Base-by-base conservation (phyloP, 2,797 vertebrate genomes). In the Leptatherina wallacei region DNA sequence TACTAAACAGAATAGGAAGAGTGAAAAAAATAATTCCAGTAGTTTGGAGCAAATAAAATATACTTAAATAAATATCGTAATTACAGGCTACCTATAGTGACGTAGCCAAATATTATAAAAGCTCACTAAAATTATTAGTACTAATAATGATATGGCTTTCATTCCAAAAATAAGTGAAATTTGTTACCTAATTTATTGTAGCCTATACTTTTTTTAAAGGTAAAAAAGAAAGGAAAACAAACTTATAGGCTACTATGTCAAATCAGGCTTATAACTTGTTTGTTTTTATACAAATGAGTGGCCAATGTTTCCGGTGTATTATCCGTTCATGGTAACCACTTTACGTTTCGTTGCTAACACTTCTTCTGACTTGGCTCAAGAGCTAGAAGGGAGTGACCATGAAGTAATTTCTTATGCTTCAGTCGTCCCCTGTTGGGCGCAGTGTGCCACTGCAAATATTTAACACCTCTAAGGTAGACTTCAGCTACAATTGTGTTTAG, bases 361-460 rank as follows among this genome's bases (percentile, higher is more conserved):
- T 27, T 38, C 60, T 77, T 47, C 47, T 81, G 14, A 20, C 24
- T 20, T 44, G 73, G 57, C 3, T 32, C 30, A 33, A 3, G 33
- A 24, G 52, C 54, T 78, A 44, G 40, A 63, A 76, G 70, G 78
- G 75, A 82, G 80, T 58, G 13, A 77, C 69, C 70, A 69, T 13
- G 11, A 11, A 14, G 16, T 9, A 56, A 16, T 80, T 13, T 59
- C 12, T 35, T n/a, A 11, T 33, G 63, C 44, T 60, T 2, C 44
- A 4, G 82, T 73, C 75, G 77, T 0, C 88, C 80, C 77, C 91
- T 88, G 79, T 63, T 81, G 91, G 84, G 3, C 2, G 47, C 8
- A 4, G 16, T 14, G 14, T 68, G 49, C 14, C 32, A 82, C 75
- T 88, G 70, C 87, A 79, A n/a, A n/a, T 47, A 47, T 47, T 47